Conservation (phyloP, 2,888 invertebrate genomes). For the Prosapia bicincta region DNA sequence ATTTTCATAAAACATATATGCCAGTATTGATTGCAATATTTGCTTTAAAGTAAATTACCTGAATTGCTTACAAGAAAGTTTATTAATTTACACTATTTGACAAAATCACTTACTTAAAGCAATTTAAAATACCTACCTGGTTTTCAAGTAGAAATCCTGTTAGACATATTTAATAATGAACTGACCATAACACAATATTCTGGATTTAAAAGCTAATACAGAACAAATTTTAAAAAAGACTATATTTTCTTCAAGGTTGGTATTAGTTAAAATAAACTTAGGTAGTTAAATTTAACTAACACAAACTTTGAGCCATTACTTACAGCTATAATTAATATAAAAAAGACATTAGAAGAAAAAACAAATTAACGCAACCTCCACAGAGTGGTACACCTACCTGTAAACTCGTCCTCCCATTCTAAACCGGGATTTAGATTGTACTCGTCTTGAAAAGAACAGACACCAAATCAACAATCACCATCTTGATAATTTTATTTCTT, state of each 20-base stretch:
- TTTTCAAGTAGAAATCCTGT: not conserved
- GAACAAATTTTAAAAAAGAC: not conserved
- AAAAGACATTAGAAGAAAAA: slow-evolving; percentile 17
- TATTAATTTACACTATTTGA: too few species aligned
- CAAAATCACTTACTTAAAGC: too few species aligned
- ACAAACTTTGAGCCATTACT: not conserved
- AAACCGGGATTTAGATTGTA: slow-evolving; percentile 99
- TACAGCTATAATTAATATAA: not conserved
- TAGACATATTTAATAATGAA: not conserved
- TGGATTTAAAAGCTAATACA: not conserved
- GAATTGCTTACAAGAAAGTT: too few species aligned
- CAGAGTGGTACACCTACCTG: slow-evolving; percentile 75
- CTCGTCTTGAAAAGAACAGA: slow-evolving; percentile 85
- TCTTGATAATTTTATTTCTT: slow-evolving; percentile 12
- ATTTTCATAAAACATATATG: too few species aligned
- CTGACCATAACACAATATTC: not conserved
- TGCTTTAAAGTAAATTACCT: too few species aligned
- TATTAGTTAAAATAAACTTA: not conserved
- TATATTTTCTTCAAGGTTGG: not conserved
- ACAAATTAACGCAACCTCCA: slow-evolving; percentile 50
- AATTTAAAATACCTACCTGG: not conserved
- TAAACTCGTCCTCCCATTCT: slow-evolving; percentile 99
- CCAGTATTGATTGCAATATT: too few species aligned
- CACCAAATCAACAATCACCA: slow-evolving; percentile 49
- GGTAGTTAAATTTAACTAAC: not conserved